A percentile compares a stretch with the other conserved stretches of the same genome.
Conservation (phyloP, 1,140 invertebrate species). For the Temnothorax curvispinosus region DNA sequence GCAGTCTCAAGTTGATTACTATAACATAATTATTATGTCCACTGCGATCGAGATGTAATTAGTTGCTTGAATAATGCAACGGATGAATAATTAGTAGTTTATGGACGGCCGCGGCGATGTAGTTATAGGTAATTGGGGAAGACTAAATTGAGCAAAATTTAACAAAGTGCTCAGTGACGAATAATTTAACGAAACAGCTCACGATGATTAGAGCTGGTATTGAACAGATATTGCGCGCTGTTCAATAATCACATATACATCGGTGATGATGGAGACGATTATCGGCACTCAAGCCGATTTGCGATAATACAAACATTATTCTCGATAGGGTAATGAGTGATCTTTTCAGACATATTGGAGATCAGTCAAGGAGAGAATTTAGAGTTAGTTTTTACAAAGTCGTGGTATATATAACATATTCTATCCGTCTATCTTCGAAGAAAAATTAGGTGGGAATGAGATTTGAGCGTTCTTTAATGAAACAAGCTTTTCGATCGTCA, state of each 20-base stretch:
- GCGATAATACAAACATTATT: neutral
- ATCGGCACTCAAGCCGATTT: neutral
- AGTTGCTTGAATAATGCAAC: neutral
- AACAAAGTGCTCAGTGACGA: neutral
- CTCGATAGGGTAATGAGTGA: neutral
- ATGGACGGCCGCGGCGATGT: neutral
- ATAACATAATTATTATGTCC: neutral
- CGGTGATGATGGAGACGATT: neutral
- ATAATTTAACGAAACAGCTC: slow-evolving; percentile 26
- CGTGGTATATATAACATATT: neutral
- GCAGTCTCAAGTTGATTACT: neutral
- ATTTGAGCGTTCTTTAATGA: neutral
- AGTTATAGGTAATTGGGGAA: neutral
- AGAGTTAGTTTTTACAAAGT: neutral
- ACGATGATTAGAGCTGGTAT: slow-evolving; percentile 8
- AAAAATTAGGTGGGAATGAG: neutral
- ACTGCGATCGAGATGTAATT: neutral
- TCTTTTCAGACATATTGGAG: neutral
- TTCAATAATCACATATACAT: slow-evolving; percentile 29
- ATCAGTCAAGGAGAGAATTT: neutral
- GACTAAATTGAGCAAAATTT: neutral
- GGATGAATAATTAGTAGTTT: neutral
- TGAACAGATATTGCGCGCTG: neutral
- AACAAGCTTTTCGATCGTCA: slow-evolving; percentile 15
- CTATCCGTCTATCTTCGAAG: neutral